phyloP scores from a whole-genome alignment of 2,888 invertebrate species.

The Campopleginae sp. region DNA sequence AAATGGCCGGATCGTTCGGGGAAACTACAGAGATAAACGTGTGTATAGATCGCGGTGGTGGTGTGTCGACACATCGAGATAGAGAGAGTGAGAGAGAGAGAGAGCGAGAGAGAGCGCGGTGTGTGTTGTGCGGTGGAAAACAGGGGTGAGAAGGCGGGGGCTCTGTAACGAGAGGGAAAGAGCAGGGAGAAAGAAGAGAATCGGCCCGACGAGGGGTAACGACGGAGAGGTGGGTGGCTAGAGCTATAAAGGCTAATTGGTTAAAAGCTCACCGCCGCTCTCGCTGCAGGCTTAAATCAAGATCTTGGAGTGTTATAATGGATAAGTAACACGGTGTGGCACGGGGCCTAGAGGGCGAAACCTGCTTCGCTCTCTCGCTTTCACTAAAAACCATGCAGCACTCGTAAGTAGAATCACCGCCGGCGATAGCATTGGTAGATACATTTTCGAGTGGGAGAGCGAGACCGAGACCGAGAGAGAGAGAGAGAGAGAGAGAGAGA shows the following conservation, averaged over 20 bases:
- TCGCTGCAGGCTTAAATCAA: slow-evolving; percentile 84
- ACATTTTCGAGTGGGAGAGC: slow-evolving; percentile 23
- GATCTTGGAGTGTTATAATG: slow-evolving; percentile 85
- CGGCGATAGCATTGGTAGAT: slow-evolving; percentile 55
- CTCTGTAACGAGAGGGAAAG: slow-evolving; percentile 23
- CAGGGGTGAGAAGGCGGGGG: slow-evolving; percentile 25
- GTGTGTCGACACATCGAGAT: slow-evolving; percentile 46
- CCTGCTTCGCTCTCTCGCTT: slow-evolving; percentile 65
- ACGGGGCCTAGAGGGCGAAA: slow-evolving; percentile 74
- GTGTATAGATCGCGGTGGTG: slow-evolving; percentile 4
- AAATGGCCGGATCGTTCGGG: slow-evolving; percentile 62
- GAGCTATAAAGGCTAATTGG: slow-evolving; percentile 84
- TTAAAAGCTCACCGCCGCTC: slow-evolving; percentile 84
- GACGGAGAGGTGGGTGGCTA: slow-evolving; percentile 67
- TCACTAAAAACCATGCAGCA: slow-evolving; percentile 58
- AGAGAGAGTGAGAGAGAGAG: too few relatives aligned
- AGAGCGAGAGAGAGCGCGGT: too few relatives aligned
- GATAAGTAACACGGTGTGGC: slow-evolving; percentile 84
- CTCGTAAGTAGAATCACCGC: slow-evolving; percentile 57
- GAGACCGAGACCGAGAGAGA: background rate
- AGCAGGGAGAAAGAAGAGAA: slow-evolving; percentile 22
- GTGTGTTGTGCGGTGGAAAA: slow-evolving; percentile 46
- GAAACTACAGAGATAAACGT: slow-evolving; percentile 53
- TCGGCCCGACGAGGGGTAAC: slow-evolving; percentile 60
- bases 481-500: background rate